Evolutionary conservation across 2,113 vertebrate genomes (phyloP).

Genomic region (Lepus europaeus): DNA sequence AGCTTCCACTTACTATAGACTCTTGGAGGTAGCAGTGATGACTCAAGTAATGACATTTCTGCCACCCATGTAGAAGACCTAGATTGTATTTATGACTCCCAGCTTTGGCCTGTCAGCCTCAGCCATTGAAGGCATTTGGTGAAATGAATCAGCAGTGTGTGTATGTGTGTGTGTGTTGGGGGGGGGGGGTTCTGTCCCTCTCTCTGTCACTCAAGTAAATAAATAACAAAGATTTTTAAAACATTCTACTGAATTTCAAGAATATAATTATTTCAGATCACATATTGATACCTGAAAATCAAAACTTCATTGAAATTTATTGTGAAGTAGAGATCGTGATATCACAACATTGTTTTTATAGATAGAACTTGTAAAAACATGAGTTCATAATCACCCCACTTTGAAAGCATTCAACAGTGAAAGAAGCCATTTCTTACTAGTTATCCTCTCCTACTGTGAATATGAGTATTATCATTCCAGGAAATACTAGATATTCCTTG

Average conservation of each 20-base stretch:
- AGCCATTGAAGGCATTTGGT: too few relatives aligned
- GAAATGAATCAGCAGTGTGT: too few relatives aligned
- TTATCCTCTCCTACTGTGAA: background rate
- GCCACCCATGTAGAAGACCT: too few relatives aligned
- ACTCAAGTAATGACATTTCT: too few relatives aligned
- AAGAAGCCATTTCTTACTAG: background rate
- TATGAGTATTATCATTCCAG: background rate
- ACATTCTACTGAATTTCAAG: background rate
- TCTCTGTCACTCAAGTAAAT: too few relatives aligned
- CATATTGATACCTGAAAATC: background rate
- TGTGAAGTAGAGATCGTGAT: background rate
- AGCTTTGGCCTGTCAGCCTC: too few relatives aligned
- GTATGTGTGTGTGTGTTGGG: too few relatives aligned
- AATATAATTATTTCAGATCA: background rate
- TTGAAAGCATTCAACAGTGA: constrained; percentile 37
- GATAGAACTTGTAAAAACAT: background rate
- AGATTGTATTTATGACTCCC: too few relatives aligned
- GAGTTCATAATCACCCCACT: constrained; percentile 40
- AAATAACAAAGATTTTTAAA: too few relatives aligned
- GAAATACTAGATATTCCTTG: background rate
- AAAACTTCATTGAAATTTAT: constrained; percentile 19
- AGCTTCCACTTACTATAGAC: too few relatives aligned
- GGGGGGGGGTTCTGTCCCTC: too few relatives aligned
- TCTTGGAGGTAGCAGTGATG: too few relatives aligned
- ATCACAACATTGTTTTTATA: constrained; percentile 27